Percentiles rank a stretch among this genome's conserved stretches.
Conservation (phyloP, 2,888 invertebrate genomes). For the Dusona sp. region DNA sequence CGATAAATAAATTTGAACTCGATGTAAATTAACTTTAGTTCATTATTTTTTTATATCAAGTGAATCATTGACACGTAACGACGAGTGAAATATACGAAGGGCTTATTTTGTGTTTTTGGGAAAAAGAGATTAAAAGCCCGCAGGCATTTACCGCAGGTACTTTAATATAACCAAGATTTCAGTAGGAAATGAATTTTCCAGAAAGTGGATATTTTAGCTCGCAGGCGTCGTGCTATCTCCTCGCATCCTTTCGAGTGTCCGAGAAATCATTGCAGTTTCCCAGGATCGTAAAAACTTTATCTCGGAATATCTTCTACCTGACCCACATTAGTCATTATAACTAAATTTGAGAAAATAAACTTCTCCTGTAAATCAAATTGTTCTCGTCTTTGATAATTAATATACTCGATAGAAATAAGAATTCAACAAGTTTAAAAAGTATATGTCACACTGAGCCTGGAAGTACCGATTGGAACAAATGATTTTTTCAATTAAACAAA, state of each 20-base stretch:
- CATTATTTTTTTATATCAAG: background rate
- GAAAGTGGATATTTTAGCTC: slow-evolving; percentile 55
- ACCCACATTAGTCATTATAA: slow-evolving; percentile 23
- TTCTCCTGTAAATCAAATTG: background rate
- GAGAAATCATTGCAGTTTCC: slow-evolving; percentile 7
- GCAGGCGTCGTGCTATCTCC: slow-evolving; percentile 13
- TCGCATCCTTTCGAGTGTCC: slow-evolving; percentile 9
- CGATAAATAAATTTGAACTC: background rate
- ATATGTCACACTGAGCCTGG: no score
- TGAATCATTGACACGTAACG: slow-evolving; percentile 5
- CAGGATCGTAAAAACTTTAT: slow-evolving; percentile 21
- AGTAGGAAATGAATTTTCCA: slow-evolving; percentile 60
- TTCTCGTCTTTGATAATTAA: background rate
- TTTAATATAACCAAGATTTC: slow-evolving; percentile 49
- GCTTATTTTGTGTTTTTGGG: slow-evolving; percentile 7
- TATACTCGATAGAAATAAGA: background rate
- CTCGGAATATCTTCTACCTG: background rate
- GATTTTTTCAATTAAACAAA: no score
- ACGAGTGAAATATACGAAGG: slow-evolving; percentile 16
- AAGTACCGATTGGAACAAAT: no score
- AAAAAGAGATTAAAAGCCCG: slow-evolving; percentile 55
- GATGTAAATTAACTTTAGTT: no score
- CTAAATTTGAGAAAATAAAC: background rate
- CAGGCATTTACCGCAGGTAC: slow-evolving; percentile 25
- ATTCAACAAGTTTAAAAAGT: background rate